Base-by-base conservation (phyloP, 1,140 invertebrate genomes). In the Diabrotica virgifera region DNA sequence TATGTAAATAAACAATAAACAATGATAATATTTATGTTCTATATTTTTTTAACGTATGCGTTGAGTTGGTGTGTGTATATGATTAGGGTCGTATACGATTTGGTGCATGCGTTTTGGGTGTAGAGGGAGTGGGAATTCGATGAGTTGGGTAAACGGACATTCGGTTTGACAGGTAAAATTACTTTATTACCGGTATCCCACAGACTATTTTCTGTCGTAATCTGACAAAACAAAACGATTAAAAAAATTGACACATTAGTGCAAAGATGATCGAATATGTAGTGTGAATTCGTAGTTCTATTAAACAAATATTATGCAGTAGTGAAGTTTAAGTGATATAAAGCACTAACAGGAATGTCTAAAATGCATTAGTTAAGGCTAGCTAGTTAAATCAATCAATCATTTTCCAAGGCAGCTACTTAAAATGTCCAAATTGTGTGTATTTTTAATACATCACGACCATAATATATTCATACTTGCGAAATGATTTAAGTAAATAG, bases 241-340 rank as follows among this genome's bases (percentile, higher is more conserved):
- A 46, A 46, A 46, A 46, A 12, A 36, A 10, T 36, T 36, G 24
- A 57, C 36, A 36, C 36, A 37, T 57, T 57, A 36, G 11, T 3
- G 3, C 5, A 46, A 46, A 36, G 24, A 5, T 36, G 55, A 57
- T 57, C 55, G 55, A 57, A 57, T 57, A 57, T 6, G 55, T 57
- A 0, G 24, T 57, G 7, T 57, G 55, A 36, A 12, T 55, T 55
- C 7, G 24, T 55, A 55, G 10, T 55, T 24, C 35, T 24, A n/a
- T n/a, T n/a, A 55, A 55, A 24, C 13, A 55, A 24, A 14, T 9
- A 55, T 55, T 11, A 24, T 55, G 53, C 13, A 13, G 12, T 55
- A 10, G 53, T 55, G 13, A 55, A 55, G 35, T 55, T 13, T 46
- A 46, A 46, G 8, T 46, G 8, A 46, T 46, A 46, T 46, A 12